Base-by-base conservation (phyloP, 2,113 vertebrate genomes). In the Anarrhichthys ocellatus region DNA sequence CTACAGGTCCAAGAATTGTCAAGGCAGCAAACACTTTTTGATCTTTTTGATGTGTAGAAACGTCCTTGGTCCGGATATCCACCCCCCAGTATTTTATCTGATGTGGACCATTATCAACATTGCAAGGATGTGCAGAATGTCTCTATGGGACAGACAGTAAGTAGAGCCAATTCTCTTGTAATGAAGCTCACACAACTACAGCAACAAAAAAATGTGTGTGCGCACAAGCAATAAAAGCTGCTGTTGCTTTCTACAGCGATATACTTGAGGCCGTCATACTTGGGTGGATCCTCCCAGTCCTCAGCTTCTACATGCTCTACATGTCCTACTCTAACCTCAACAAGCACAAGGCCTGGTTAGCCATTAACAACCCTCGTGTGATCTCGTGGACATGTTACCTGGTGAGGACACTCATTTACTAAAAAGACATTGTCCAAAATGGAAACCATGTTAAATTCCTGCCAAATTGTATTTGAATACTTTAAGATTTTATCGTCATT, bases 261-360 rank as follows among this genome's bases (percentile, higher is more conserved):
- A 56, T 94, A n/a, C 13, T 84, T 0, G 67, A 22, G 73, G 62
- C 91, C 0, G 58, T 75, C 1, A 10, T 87, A 27, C 29, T 83
- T n/a, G 52, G 70, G 22, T 87, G 86, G 76, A 65, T 81, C 13
- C 62, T 89, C 14, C 80, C 89, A 2, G 17, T 81, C 42, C 61
- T 89, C 44, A 80, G 78, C 77, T 93, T 92, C 70, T 66, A 68
- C 54, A 93, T 94, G 91, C 89, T 95, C 48, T 78, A 24, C 78
- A 73, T 92, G 11, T 95, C 92, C 78, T 94, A 89, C 68, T 70
- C n/a, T 13, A 93, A 88, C 72, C 87, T 93, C 40, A 6, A 84
- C 42, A 73, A 70, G 42, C 74, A 91, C 75, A 81, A 80, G 68
- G 20, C 42, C 13, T 92, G 90, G 92, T 78, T 95, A 9, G 36